A percentile compares a stretch with the other conserved stretches of the same genome.
phyloP scores from a whole-genome alignment of 2,888 invertebrate genomes.

The Aspidiotus rigidus region DNA sequence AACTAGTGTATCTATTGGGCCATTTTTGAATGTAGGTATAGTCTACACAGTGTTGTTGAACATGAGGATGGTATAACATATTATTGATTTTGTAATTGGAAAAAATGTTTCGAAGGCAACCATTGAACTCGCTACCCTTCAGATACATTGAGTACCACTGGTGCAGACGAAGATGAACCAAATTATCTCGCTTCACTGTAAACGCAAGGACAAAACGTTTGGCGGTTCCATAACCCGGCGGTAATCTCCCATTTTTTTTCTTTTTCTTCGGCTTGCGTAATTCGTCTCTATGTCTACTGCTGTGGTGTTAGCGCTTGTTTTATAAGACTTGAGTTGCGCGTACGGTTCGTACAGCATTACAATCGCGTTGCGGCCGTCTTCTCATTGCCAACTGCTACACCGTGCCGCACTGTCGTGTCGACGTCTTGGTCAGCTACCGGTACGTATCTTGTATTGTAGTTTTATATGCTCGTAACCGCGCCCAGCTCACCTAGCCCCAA shows the following conservation, averaged over 20 bases:
- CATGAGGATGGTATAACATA: too few relatives aligned
- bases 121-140: neutral
- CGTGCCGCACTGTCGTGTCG: neutral
- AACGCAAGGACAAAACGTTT: slow-evolving; percentile 32
- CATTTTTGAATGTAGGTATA: too few relatives aligned
- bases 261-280: slow-evolving; percentile 19
- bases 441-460: too few relatives aligned
- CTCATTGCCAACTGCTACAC: neutral
- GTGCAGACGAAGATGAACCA: slow-evolving; percentile 18
- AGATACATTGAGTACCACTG: slow-evolving; percentile 22
- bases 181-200: slow-evolving; percentile 23
- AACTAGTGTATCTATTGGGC: too few relatives aligned
- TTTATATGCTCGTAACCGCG: neutral
- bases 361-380: slow-evolving; percentile 13
- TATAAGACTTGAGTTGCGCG: neutral
- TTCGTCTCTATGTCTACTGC: slow-evolving; percentile 19
- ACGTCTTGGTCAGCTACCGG: neutral
- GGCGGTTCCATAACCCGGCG: slow-evolving; percentile 16
- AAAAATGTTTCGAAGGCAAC: too few relatives aligned
- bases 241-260: neutral
- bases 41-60: too few relatives aligned
- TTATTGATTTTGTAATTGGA: too few relatives aligned
- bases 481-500: neutral
- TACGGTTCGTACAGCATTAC: neutral
- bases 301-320: neutral